These are phyloP conservation scores for Artibeus lituratus DNA, from an alignment of 2,797 vertebrate species.

Conservation along the genomic window DNA sequence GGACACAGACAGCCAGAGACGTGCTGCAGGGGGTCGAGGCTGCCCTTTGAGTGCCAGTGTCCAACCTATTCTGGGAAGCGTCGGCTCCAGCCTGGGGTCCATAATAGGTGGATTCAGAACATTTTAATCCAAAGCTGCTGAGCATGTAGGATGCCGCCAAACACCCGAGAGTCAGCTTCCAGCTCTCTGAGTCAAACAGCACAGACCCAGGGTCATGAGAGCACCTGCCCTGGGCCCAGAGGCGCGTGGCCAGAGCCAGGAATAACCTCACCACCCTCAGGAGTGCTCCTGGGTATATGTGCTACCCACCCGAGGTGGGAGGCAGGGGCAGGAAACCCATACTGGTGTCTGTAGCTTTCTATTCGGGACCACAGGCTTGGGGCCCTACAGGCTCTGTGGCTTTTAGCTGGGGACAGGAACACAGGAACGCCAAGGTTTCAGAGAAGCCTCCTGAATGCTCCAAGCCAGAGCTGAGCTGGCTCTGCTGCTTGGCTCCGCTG, in stretches of 20 bases:
- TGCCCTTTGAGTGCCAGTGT: background rate
- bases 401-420: background rate
- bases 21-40: fast-evolving
- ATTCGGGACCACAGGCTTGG: background rate
- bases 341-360: background rate
- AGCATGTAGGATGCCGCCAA: background rate
- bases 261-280: background rate
- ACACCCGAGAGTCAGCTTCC: background rate
- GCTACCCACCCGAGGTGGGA: background rate
- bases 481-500: no score
- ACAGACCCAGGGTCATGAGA: background rate
- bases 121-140: conserved; percentile 58
- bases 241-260: background rate
- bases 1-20: background rate
- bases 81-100: background rate
- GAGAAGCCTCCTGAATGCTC: background rate
- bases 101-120: conserved; percentile 39
- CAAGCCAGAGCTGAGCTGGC: background rate
- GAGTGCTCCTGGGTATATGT: background rate
- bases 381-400: background rate
- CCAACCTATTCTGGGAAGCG: background rate
- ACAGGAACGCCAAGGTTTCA: background rate
- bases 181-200: background rate
- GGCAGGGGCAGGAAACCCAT: fast-evolving
- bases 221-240: background rate